phyloP scores from a whole-genome alignment of 92 coral and sea anemone species.

The Epizoanthus ramosus region DNA sequence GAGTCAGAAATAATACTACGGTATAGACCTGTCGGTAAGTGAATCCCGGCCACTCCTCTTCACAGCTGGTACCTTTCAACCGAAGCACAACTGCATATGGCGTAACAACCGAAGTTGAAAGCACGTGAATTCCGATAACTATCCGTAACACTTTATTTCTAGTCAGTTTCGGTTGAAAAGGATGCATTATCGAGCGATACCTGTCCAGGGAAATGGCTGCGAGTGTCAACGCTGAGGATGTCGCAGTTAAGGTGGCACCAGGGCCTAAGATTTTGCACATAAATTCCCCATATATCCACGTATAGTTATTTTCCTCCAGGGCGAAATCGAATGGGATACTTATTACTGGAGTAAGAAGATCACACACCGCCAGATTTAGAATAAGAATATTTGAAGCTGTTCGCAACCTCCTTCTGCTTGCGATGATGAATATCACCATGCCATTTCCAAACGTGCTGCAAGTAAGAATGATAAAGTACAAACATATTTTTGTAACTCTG shows the following conservation, averaged over 20 bases:
- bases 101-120: slow-evolving; percentile 42
- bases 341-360: slow-evolving; percentile 64
- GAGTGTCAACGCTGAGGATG: slow-evolving; percentile 58
- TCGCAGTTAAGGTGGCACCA: slow-evolving; percentile 52
- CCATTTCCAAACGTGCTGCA: slow-evolving; percentile 59
- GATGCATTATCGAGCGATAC: slow-evolving; percentile 64
- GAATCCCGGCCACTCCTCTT: slow-evolving; percentile 68
- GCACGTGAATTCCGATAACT: slow-evolving; percentile 40
- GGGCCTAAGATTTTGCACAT: slow-evolving; percentile 56
- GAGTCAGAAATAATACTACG: slow-evolving; percentile 57
- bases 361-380: slow-evolving; percentile 72
- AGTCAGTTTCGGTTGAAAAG: slow-evolving; percentile 61
- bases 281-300: slow-evolving; percentile 50
- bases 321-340: slow-evolving; percentile 67
- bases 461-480: slow-evolving; percentile 44
- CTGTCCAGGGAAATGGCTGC: slow-evolving; percentile 75
- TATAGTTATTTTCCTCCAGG: slow-evolving; percentile 35
- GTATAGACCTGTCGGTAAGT: slow-evolving; percentile 68
- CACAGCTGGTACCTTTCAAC: slow-evolving; percentile 50
- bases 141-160: slow-evolving; percentile 34
- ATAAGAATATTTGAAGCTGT: slow-evolving; percentile 54
- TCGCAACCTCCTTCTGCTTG: slow-evolving; percentile 35
- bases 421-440: slow-evolving; percentile 51
- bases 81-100: slow-evolving; percentile 47
- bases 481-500: slow-evolving; percentile 29